Conservation (phyloP, 2,113 vertebrate species). For the Struthio camelus region DNA sequence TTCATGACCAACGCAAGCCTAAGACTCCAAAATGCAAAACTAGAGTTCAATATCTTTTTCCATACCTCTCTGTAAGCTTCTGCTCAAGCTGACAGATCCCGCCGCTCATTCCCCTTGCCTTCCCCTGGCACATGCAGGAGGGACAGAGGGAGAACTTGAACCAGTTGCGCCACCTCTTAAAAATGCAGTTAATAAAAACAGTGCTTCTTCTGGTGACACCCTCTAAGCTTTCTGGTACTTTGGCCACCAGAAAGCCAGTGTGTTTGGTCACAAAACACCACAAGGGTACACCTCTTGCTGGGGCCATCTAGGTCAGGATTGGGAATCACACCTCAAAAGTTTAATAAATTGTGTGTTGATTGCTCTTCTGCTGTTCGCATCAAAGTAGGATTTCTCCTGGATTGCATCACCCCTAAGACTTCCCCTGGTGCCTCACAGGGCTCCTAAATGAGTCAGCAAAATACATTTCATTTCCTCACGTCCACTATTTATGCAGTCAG, state of each 20-base stretch:
- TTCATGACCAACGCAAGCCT: not conserved
- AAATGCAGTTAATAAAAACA: rapidly evolving
- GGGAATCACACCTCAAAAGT: not conserved
- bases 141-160: not conserved
- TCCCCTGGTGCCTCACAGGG: not conserved
- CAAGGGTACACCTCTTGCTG: rapidly evolving
- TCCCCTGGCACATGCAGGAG: not conserved
- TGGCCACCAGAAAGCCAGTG: too few species aligned
- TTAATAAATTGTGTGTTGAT: not conserved
- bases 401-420: not conserved
- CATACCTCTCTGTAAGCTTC: not conserved
- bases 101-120: not conserved
- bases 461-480: rapidly evolving
- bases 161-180: not conserved
- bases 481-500: not conserved
- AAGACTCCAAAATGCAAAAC: not conserved
- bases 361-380: not conserved
- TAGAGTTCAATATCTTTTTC: not conserved
- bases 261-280: not conserved
- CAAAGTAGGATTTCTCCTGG: not conserved
- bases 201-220: not conserved
- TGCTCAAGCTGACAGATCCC: not conserved
- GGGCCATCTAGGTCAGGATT: not conserved
- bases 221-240: not conserved
- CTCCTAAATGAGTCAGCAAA: not conserved